A percentile compares a stretch with the other conserved stretches of the same genome.
Conservation (phyloP, 2,888 invertebrate species). For the Netelia virgata region DNA sequence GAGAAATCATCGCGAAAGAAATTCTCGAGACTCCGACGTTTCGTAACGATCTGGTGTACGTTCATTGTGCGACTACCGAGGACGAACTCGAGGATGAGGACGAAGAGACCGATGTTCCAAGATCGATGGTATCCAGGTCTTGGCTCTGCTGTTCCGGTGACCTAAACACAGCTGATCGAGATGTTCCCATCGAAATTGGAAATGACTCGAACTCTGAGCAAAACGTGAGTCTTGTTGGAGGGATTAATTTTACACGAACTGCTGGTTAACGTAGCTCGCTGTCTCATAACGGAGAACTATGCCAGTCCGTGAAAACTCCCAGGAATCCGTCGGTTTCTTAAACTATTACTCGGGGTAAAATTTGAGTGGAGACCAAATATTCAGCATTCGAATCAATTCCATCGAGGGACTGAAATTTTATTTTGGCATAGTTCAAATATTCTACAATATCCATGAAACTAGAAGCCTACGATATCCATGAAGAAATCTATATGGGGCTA, state of each 20-base stretch:
- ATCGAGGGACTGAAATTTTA: not conserved
- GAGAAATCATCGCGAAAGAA: slow-evolving; percentile 70
- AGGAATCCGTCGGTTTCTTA: too few relatives aligned
- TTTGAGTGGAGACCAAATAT: not conserved
- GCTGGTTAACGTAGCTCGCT: not conserved
- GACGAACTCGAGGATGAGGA: slow-evolving; percentile 74
- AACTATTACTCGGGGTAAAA: too few relatives aligned
- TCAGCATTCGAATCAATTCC: not conserved
- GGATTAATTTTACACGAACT: not conserved
- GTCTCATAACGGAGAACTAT: not conserved
- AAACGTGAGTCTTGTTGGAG: slow-evolving; percentile 62
- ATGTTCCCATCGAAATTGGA: slow-evolving; percentile 75
- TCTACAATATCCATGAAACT: not conserved
- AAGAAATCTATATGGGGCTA: not conserved
- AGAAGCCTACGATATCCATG: not conserved
- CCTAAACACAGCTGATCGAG: slow-evolving; percentile 71
- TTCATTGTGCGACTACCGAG: slow-evolving; percentile 76
- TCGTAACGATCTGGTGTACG: slow-evolving; percentile 76
- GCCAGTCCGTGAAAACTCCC: not conserved
- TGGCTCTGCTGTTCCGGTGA: slow-evolving; percentile 86
- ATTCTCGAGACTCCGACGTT: slow-evolving; percentile 70
- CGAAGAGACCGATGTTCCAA: slow-evolving; percentile 70
- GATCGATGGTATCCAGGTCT: slow-evolving; percentile 80
- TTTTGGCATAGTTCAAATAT: not conserved
- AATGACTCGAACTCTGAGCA: slow-evolving; percentile 49